Base-by-base conservation (phyloP, 2,888 invertebrate genomes). In the Taphrorychus bicolor region DNA sequence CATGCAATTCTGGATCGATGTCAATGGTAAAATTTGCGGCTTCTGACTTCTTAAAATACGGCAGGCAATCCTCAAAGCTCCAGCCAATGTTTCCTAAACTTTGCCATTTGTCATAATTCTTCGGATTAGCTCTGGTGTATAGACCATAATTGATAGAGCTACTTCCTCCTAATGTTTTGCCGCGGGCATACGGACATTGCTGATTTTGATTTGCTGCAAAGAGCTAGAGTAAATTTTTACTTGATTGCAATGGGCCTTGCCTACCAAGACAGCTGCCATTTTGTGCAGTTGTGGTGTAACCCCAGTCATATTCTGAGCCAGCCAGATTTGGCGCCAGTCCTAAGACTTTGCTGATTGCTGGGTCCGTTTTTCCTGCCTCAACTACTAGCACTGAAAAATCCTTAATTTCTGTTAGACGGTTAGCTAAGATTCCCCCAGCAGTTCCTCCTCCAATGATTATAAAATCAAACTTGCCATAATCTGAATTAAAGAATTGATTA, bases 31-130 rank as follows among this genome's bases (percentile, higher is more conserved):
- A 59, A 4, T 19, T n/a, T 0, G 65, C 59, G 1, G 22, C 17
- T 45, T 65, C 65, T 2, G 65, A 42, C 18, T 65, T 65, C 17
- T 52, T 65, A 45, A 65, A 65, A 49, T 65, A 65, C 80, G 7
- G 91, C 78, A 77, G 89, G 90, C 64, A 11, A 14, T 72, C 70
- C 3, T 63, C 51, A 23, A 67, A 70, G n/a, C 51, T 52, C 76
- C 81, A 81, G 7, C 59, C 59, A 9, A 11, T 5, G 45, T 58
- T 58, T 2, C 58, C 64, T 16, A 59, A 18, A 0, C 14, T n/a
- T 42, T 11, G 51, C 60, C 60, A 60, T 24, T 23, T 14, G 21
- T 60, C 52, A 24, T 17, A 51, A 32, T 60, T 52, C 2, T 32
- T 17, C 4, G 17, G 9, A 19, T 52, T 49, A 11, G 32, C 51